Evolutionary conservation across 2,113 vertebrate genomes (phyloP), one percentile per base, ranked within the genome.

Genomic region (Lamprotornis superbus): DNA sequence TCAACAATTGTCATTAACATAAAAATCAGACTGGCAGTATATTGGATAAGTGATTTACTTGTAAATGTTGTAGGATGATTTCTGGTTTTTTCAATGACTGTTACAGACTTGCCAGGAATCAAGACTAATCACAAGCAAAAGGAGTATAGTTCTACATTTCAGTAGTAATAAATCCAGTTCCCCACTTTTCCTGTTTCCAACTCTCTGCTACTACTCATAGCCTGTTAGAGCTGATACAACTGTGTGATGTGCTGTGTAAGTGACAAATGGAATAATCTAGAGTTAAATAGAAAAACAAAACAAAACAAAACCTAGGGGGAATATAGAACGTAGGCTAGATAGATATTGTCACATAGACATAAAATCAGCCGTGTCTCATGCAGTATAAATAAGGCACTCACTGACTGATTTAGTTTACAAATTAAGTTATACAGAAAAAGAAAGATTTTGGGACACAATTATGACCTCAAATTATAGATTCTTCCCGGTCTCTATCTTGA

Each of bases 21-120:
- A 82, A 84, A 93, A 83, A 74, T 82, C 70, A 56, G 90, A 40
- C 30, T 35, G 22, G 12, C 12, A 52, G 20, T 81, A 64, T 81
- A 71, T 33, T 67, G 61, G 33, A 40, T 55, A 91, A 76, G n/a
- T 25, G 70, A 93, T 70, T 80, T 56, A 79, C 44, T 67, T 83
- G 52, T 47, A 83, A 96, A 89, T 93, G 90, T 19, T 82, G 42
- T 21, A 84, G 55, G 53, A 12, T 37, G 28, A 73, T 91, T 94
- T 90, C 60, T 89, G n/a, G 1, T 40, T 67, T 90, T 89, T 74
- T 75, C 47, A 40, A 52, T 81, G 39, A 47, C 56, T 78, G 20
- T 86, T 87, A 83, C 28, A 89, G 50, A 44, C 27, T 40, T 39
- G 12, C 23, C 83, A 87, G 30, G 37, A 90, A 80, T 59, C 52